Evolutionary conservation across 2,113 vertebrate genomes (phyloP), one percentile per base, ranked within the genome.

Genomic region (Labrus mixtus): DNA sequence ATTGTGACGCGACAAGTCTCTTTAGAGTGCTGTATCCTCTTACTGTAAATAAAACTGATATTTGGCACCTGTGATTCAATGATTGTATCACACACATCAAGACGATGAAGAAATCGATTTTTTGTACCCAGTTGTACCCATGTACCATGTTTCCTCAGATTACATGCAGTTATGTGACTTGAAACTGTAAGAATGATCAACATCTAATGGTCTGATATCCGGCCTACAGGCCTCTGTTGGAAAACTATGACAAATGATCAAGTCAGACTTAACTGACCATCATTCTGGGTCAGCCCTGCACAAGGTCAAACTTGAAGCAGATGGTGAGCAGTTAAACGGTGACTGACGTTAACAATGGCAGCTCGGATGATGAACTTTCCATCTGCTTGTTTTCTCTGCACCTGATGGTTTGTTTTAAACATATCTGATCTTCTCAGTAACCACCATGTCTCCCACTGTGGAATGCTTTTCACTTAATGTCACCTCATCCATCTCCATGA

Each of bases 321-420:
- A 55, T 68, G 23, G 22, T 48, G 22, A 13, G n/a, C 54, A 1
- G 9, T 53, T 48, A 61, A 48, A 54, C 39, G 25, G 50, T 55
- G 39, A 69, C 3, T 4, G 37, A 57, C 17, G 41, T 25, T 10
- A 25, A 15, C 46, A 36, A 17, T 1, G 57, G 20, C 58, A 60
- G n/a, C 15, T 46, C 19, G 48, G 48, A 51, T 51, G 17, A 46
- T 46, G 10, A 19, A 25, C 8, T 62, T 25, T 46, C 9, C 13
- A 15, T 56, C 50, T 71, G 43, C 45, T 59, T 53, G 10, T 33
- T 78, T 66, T 72, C 68, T 33, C 23, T 71, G 12, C 15, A 53
- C 39, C 20, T 19, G 50, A 46, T 33, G 22, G 25, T 39, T 36
- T 33, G n/a, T 73, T 60, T 66, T 16, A 15, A 66, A 58, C 51